Evolutionary conservation across 1,140 invertebrate species (phyloP).

Genomic region (Drosophila obscura): DNA sequence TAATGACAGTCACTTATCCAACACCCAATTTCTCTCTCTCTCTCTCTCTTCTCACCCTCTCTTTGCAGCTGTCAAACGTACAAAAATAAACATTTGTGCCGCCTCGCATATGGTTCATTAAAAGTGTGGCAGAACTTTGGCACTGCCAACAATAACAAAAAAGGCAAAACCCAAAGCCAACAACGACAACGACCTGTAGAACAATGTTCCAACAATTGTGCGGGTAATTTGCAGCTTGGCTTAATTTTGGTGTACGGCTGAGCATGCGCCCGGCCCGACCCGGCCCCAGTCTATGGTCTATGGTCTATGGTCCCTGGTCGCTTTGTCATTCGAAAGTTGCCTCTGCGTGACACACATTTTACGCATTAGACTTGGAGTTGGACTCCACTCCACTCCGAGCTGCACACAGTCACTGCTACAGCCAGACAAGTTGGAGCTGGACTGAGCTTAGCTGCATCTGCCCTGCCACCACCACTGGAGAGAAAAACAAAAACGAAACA

Average conservation of each 20-base stretch:
- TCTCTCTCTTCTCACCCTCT: conserved; percentile 27
- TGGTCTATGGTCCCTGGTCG: conserved; percentile 12
- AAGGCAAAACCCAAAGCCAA: conserved; percentile 2
- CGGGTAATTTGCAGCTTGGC: conserved; percentile 65
- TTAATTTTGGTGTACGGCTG: conserved; percentile 59
- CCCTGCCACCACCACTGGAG: conserved; percentile 21
- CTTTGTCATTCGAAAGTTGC: conserved; percentile 80
- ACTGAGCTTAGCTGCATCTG: background rate
- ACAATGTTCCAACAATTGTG: conserved; percentile 56
- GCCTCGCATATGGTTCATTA: conserved; percentile 55
- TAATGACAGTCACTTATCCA: conserved; percentile 44
- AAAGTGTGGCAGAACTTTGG: conserved; percentile 76
- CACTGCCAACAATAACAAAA: conserved; percentile 21
- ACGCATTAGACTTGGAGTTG: conserved; percentile 59
- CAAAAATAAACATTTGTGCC: conserved; percentile 36
- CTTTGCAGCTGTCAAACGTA: conserved; percentile 44
- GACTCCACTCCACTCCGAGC: background rate
- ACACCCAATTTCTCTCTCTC: conserved; percentile 3
- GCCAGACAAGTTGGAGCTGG: conserved; percentile 35
- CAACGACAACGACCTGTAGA: conserved; percentile 53
- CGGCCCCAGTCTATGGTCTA: conserved; percentile 23
- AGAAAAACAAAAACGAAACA: conserved; percentile 7
- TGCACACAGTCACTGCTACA: background rate
- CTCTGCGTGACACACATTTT: conserved; percentile 78
- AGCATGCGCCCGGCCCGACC: conserved; percentile 53